Evolutionary conservation across 2,888 invertebrate genomes (phyloP).

Genomic region (Argyresthia albistria): DNA sequence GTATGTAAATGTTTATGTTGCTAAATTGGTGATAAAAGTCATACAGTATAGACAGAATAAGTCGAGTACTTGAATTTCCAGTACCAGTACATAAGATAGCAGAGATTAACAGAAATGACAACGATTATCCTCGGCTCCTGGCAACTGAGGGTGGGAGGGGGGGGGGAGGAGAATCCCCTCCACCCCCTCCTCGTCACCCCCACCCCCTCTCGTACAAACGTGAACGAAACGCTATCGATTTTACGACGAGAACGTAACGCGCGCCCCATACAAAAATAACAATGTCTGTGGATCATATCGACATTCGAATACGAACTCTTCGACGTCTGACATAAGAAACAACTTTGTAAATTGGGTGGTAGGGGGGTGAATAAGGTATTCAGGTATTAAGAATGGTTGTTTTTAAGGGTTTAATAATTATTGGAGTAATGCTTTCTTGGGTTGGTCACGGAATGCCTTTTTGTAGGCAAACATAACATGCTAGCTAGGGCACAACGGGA

Average conservation of each 20-base stretch:
- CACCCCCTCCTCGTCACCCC: neutral
- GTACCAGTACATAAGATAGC: neutral
- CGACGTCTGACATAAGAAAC: neutral
- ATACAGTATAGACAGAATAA: no score
- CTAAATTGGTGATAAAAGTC: no score
- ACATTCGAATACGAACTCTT: neutral
- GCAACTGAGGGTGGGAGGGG: constrained; percentile 9
- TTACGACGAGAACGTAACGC: neutral
- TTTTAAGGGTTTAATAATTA: no score
- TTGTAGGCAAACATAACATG: neutral
- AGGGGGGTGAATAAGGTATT: no score
- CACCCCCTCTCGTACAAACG: neutral
- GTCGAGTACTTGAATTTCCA: no score
- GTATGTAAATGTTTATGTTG: no score
- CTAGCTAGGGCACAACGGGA: no score
- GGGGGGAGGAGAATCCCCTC: constrained; percentile 13
- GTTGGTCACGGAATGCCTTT: no score
- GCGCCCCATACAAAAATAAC: neutral
- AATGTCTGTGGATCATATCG: neutral
- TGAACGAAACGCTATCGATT: neutral
- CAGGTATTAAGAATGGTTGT: no score
- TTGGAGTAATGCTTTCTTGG: no score
- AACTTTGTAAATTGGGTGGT: neutral
- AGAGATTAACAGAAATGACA: constrained; percentile 21
- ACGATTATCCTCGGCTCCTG: constrained; percentile 17